Evolutionary conservation across 2,888 invertebrate species (phyloP), one percentile per base, ranked within the genome.

Genomic region (Dryobotodes eremita): DNA sequence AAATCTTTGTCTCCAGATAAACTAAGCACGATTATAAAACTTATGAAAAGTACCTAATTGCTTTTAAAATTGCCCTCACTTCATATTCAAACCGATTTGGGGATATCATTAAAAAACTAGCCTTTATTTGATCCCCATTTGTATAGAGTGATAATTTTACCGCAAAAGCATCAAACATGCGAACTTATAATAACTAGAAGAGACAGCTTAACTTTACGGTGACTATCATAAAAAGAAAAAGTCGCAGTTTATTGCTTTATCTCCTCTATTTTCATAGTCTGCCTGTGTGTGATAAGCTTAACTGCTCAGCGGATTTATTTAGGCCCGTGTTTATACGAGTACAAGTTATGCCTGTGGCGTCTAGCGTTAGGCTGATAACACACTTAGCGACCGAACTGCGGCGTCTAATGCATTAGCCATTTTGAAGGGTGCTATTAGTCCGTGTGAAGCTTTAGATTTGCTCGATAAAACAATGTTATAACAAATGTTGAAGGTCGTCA

Each of bases 261-360:
- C 82, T 79, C 42, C 75, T 81, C 78, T 83, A 87, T 89, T 89
- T 86, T 80, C 79, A 79, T 85, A 76, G 80, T 80, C 81, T 89
- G 86, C 78, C 72, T 79, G 79, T 83, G 76, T 74, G 77, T 87
- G 90, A 89, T 89, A 88, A 87, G 86, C 76, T 84, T 82, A 80
- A 89, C 88, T 76, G 80, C 71, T 62, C 15, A 71, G 57, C 0
- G 79, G 80, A 83, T 87, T 85, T 89, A 81, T 87, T 86, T 86
- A 26, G 69, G 72, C 69, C 46, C 55, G 48, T 81, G 84, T 81
- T 81, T 76, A 77, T 84, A 75, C 70, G 78, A 73, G 79, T 70
- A 88, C 71, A 64, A 70, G 69, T 48, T 42, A 36, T 20, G 75
- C 86, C 57, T 80, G 73, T 59, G 80, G 75, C 76, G 61, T 64